Base-by-base conservation (phyloP, 2,113 vertebrate species). In the Cololabis saira region DNA sequence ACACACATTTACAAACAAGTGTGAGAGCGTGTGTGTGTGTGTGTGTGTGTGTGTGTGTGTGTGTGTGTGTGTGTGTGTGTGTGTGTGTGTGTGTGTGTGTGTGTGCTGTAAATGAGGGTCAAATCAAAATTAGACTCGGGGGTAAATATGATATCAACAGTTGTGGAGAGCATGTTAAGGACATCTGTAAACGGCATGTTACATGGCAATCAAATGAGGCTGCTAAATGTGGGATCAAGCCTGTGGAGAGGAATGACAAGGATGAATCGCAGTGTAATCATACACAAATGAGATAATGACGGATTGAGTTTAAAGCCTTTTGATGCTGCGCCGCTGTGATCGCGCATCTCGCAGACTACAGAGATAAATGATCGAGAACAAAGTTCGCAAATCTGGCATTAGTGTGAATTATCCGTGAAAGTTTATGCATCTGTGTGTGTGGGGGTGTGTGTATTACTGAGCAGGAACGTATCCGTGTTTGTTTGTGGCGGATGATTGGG, bases 1-100 rank as follows among this genome's bases (percentile, higher is more conserved):
- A 78, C 76, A 69, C 9, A 1, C 70, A 77, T 79, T 84, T 85
- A 81, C 85, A 90, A 88, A 90, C 90, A 90, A 86, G 56, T 41
- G 69, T 5, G 61, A 67, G 76, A 49, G 67, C 71, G 52, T 79
- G 78, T 72, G 73, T 59, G 74, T 58, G 69, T 64, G n/a, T 51
- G 62, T n/a, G 14, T 13, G 62, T 54, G 63, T n/a, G 52, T 2
- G 57, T 12, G 14, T 51, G 62, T n/a, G 14, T 13, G 62, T 54
- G 63, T n/a, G 52, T 2, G 57, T 12, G 14, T n/a, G n/a, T n/a
- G 56, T 41, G 69, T 5, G 61, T 64, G 76, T 51, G 67, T 69
- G 52, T 79, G 78, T 72, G 73, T 59, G 74, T 58, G 69, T 64
- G n/a, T 51, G 62, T n/a, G 14, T 13, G 62, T 54, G 63, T n/a